These are phyloP conservation scores for Eptesicus fuscus DNA, from an alignment of 2,113 vertebrate species.

Conservation along the genomic window DNA sequence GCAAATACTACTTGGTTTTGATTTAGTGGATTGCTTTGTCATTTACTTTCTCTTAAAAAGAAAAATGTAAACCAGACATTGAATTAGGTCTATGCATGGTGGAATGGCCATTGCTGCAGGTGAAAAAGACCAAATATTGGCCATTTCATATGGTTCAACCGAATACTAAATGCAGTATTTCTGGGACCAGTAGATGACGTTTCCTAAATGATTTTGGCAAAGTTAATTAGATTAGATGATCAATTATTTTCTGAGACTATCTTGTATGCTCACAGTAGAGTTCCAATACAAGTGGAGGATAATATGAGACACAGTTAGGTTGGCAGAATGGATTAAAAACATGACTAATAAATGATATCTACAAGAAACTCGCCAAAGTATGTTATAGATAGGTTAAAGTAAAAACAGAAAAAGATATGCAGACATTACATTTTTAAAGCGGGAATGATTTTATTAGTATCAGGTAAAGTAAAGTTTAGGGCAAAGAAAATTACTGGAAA, in stretches of 20 bases:
- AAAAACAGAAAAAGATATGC: neutral
- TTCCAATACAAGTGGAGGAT: neutral
- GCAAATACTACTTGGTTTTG: neutral
- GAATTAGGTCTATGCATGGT: neutral
- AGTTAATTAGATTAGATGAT: neutral
- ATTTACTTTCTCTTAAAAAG: slow-evolving; percentile 7
- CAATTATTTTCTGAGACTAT: neutral
- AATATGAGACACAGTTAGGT: neutral
- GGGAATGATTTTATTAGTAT: neutral
- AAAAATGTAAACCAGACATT: neutral
- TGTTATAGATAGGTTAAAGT: neutral
- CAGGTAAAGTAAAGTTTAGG: neutral
- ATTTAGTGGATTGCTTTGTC: neutral
- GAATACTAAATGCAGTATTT: neutral
- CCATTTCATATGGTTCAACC: neutral
- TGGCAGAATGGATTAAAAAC: neutral
- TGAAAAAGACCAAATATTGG: neutral
- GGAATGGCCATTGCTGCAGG: neutral
- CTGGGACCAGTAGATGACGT: neutral
- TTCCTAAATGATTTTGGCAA: neutral
- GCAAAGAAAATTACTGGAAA: neutral
- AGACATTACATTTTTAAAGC: neutral
- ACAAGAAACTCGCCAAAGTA: neutral
- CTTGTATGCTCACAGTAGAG: neutral
- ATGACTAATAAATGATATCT: neutral